These are phyloP conservation scores for Gymnocephalus cernua DNA, from an alignment of 2,113 vertebrate species.

Conservation along the genomic window DNA sequence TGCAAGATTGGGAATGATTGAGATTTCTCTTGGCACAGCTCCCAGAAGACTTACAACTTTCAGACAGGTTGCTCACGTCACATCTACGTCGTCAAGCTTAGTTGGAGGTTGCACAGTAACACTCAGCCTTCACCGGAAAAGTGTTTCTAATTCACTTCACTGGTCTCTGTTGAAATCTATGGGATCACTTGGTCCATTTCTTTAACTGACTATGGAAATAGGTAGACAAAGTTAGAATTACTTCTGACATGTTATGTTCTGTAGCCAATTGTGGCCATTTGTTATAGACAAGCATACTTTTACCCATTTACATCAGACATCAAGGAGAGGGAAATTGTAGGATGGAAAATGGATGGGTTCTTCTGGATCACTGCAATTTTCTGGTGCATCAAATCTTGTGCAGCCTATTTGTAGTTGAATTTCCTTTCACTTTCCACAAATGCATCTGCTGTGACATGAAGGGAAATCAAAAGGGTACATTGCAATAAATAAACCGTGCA, in stretches of 20 bases:
- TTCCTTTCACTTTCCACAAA: conserved; percentile 1
- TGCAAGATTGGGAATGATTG: too few species aligned
- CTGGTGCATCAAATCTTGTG: not conserved
- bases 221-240: not conserved
- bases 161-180: too few species aligned
- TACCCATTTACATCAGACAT: not conserved
- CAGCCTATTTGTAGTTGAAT: not conserved
- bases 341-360: not conserved
- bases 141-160: too few species aligned
- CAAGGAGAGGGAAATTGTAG: not conserved
- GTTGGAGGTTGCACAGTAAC: too few species aligned
- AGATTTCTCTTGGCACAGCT: too few species aligned
- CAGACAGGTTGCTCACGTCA: too few species aligned
- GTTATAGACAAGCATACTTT: not conserved
- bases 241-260: not conserved
- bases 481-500: not conserved
- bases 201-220: too few species aligned
- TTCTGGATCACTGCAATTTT: not conserved
- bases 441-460: not conserved
- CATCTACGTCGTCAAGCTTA: too few species aligned
- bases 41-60: too few species aligned
- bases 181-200: too few species aligned
- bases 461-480: not conserved
- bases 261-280: not conserved
- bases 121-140: too few species aligned